These are phyloP conservation scores for Boloria euphrosyne DNA, from an alignment of 2,888 invertebrate species.

Conservation along the genomic window DNA sequence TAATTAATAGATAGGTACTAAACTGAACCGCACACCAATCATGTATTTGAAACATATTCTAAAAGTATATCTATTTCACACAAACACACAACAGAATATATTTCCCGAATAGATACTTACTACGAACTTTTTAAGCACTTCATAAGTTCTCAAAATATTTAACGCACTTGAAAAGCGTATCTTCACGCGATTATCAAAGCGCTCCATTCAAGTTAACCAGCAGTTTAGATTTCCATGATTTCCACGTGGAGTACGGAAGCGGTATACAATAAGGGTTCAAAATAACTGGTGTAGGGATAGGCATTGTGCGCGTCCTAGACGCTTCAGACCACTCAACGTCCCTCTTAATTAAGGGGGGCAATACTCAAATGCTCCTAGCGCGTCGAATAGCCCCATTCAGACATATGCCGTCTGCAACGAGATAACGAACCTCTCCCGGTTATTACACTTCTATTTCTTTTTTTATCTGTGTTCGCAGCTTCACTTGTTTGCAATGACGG, in stretches of 20 bases:
- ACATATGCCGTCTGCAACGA: conserved; percentile 67
- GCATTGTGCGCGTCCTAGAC: conserved; percentile 57
- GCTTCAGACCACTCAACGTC: conserved; percentile 71
- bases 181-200: conserved; percentile 16
- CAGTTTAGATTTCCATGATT: conserved; percentile 42
- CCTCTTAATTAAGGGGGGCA: conserved; percentile 77
- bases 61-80: too few relatives aligned
- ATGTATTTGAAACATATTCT: too few relatives aligned
- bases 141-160: conserved; percentile 6
- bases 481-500: conserved; percentile 38
- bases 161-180: conserved; percentile 9
- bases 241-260: conserved; percentile 59
- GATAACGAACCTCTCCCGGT: conserved; percentile 74
- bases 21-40: too few relatives aligned
- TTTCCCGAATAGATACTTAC: not conserved
- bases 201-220: conserved; percentile 20
- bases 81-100: not conserved
- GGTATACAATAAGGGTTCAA: conserved; percentile 64
- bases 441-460: conserved; percentile 60
- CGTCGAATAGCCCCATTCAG: conserved; percentile 63
- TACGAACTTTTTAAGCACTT: not conserved
- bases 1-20: too few relatives aligned
- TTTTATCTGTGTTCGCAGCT: conserved; percentile 40
- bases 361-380: conserved; percentile 65
- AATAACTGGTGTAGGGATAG: conserved; percentile 54